These are phyloP conservation scores for Callipepla californica DNA, from an alignment of 2,113 vertebrate genomes.

Conservation along the genomic window DNA sequence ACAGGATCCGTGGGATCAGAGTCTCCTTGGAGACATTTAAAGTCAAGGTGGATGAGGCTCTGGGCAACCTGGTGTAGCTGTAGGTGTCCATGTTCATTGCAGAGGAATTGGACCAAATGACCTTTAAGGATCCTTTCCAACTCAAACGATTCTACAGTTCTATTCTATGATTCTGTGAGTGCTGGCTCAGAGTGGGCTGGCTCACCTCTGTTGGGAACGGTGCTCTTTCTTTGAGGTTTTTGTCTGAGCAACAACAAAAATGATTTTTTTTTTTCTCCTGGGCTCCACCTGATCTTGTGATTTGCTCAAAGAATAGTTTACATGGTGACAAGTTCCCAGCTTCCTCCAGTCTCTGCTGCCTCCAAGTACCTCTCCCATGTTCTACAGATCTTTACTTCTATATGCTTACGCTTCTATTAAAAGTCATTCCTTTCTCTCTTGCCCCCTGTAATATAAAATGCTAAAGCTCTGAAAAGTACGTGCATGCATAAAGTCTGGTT, in stretches of 20 bases:
- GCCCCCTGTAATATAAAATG: not conserved
- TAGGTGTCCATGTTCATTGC: too few species aligned
- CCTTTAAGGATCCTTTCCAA: too few species aligned
- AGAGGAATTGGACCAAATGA: too few species aligned
- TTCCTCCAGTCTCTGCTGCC: not conserved
- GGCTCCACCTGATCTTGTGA: not conserved
- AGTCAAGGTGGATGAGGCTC: too few species aligned
- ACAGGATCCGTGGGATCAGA: not conserved
- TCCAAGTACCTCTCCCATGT: not conserved
- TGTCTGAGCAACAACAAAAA: not conserved
- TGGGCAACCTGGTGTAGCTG: too few species aligned
- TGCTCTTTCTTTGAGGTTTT: not conserved
- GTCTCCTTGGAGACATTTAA: not conserved
- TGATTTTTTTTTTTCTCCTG: not conserved
- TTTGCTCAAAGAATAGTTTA: not conserved
- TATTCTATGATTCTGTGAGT: not conserved
- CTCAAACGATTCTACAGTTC: too few species aligned
- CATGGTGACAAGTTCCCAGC: not conserved
- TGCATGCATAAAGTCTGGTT: not conserved
- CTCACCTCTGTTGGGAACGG: not conserved
- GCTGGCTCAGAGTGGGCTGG: not conserved
- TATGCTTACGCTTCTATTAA: not conserved
- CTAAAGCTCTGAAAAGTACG: not conserved
- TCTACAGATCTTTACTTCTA: not conserved
- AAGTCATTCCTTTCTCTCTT: not conserved